phyloP scores from a whole-genome alignment of 2,888 invertebrate species.

The Sycophila texana region DNA sequence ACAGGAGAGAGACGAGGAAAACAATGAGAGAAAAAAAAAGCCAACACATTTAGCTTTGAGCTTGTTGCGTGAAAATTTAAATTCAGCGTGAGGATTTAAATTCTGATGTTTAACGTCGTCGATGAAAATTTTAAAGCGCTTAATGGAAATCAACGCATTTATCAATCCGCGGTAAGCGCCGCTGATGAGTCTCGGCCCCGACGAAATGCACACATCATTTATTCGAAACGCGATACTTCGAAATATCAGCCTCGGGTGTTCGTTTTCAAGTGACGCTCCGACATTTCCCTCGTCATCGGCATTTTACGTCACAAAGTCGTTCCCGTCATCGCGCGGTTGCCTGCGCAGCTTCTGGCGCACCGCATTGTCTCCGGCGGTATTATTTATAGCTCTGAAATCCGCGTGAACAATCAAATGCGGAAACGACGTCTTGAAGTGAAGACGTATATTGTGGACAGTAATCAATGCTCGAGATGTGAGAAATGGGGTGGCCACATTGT shows the following conservation, averaged over 20 bases:
- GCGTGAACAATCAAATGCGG: too few species aligned
- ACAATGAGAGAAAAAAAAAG: neutral
- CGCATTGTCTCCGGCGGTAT: too few species aligned
- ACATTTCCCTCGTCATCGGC: constrained; percentile 7
- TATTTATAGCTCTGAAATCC: too few species aligned
- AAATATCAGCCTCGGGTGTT: constrained; percentile 1
- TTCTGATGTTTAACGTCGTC: neutral
- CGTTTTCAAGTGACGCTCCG: constrained; percentile 14
- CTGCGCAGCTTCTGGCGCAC: neutral
- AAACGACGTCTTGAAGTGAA: too few species aligned
- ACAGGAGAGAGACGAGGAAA: neutral
- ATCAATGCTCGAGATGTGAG: too few species aligned
- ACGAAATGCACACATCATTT: constrained; percentile 34
- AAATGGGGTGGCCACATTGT: too few species aligned
- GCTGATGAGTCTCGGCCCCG: neutral
- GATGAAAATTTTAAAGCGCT: constrained; percentile 24
- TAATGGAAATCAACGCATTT: constrained; percentile 19
- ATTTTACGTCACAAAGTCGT: constrained; percentile 6
- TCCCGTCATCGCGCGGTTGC: neutral
- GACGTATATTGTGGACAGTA: too few species aligned
- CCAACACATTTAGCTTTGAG: too few species aligned
- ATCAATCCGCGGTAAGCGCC: neutral
- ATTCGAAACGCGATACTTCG: constrained; percentile 30
- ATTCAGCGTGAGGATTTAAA: too few species aligned
- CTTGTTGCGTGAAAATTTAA: too few species aligned